These are phyloP conservation scores for Romanomermis culicivorax DNA, from an alignment of 2,888 invertebrate genomes.

Conservation along the genomic window DNA sequence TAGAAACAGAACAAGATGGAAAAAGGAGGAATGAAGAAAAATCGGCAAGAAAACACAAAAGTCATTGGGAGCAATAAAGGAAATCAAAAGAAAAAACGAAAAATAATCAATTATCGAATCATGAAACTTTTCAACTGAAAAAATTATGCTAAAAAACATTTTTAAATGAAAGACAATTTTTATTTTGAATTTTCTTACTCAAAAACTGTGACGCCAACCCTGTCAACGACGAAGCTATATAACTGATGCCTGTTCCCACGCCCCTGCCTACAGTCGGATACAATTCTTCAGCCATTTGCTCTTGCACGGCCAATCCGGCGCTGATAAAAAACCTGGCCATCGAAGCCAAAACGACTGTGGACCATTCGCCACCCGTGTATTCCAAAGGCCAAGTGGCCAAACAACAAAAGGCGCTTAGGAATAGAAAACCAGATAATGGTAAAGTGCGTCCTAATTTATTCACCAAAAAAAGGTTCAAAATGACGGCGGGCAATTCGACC, in stretches of 20 bases:
- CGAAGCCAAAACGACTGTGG: background rate
- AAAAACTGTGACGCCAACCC: background rate
- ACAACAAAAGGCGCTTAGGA: background rate
- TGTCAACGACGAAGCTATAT: background rate
- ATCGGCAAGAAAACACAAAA: too few species aligned
- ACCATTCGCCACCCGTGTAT: background rate
- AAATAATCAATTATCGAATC: too few species aligned
- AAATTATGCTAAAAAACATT: too few species aligned
- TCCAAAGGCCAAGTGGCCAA: background rate
- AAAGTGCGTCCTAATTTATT: background rate
- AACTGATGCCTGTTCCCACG: background rate
- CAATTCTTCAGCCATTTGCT: background rate
- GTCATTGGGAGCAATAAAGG: too few species aligned
- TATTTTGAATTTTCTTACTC: too few species aligned
- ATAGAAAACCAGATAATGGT: background rate
- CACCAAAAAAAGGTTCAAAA: background rate
- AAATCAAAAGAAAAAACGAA: too few species aligned
- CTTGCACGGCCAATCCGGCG: background rate
- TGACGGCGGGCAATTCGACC: background rate
- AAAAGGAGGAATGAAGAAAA: too few species aligned
- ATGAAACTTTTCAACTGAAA: too few species aligned
- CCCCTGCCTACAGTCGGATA: background rate
- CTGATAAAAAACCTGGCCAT: background rate
- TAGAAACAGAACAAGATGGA: too few species aligned
- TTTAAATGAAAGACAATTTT: too few species aligned